Evolutionary conservation across 2,797 vertebrate genomes (phyloP).

Genomic region (Spinus olivaceus): DNA sequence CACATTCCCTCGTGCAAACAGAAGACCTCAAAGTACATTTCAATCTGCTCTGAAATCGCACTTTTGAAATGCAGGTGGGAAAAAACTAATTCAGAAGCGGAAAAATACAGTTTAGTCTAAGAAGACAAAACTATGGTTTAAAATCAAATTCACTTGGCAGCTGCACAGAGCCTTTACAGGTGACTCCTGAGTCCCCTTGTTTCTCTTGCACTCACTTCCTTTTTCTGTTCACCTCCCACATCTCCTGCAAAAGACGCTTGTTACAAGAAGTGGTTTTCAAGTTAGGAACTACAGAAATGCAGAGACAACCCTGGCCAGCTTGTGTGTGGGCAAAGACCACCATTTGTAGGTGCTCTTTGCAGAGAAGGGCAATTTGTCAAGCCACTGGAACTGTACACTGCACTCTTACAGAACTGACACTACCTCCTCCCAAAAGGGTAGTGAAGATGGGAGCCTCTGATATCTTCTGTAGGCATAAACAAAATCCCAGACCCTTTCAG

Average conservation of each 20-base stretch:
- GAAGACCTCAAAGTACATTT: background rate
- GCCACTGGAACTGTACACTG: fast-evolving
- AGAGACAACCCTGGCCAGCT: background rate
- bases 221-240: background rate
- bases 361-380: background rate
- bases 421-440: background rate
- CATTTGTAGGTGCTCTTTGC: background rate
- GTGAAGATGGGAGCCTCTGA: background rate
- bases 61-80: background rate
- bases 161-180: background rate
- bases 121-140: background rate
- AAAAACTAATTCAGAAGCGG: background rate
- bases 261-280: background rate
- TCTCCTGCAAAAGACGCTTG: background rate
- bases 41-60: background rate
- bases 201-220: background rate
- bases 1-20: background rate
- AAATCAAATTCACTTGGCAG: background rate
- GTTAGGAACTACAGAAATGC: background rate
- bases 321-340: background rate
- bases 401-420: background rate
- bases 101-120: background rate
- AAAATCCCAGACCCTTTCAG: background rate
- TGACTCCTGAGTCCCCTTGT: background rate
- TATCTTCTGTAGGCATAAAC: background rate